Percentiles rank a stretch among this genome's conserved stretches.
phyloP scores from a whole-genome alignment of 2,113 vertebrate genomes.

The Microcebus tavaratra region DNA sequence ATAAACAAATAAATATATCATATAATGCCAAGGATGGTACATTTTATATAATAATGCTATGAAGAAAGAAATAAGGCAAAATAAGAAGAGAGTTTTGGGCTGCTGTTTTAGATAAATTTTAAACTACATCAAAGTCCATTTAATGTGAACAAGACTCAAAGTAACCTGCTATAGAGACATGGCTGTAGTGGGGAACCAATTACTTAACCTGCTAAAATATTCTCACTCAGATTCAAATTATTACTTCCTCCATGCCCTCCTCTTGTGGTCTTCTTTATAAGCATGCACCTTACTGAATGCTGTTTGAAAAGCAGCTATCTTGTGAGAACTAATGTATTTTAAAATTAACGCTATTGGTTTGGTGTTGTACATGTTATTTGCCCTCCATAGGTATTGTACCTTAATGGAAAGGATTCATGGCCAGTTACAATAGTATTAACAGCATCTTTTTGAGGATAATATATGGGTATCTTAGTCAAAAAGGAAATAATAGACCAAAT shows the following conservation, averaged over 20 bases:
- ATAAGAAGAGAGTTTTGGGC: neutral
- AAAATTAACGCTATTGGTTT: neutral
- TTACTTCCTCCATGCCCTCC: neutral
- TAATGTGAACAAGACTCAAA: neutral
- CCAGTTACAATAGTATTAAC: neutral
- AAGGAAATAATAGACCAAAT: neutral
- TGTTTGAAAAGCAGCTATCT: neutral
- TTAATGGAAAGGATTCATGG: constrained; percentile 8
- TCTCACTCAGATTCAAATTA: neutral
- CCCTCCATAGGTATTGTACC: neutral
- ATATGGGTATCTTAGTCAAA: neutral
- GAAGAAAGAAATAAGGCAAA: neutral
- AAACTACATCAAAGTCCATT: neutral
- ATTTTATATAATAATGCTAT: neutral
- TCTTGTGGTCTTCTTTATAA: neutral
- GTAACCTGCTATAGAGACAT: neutral
- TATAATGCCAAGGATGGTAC: neutral
- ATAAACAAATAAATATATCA: neutral
- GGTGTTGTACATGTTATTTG: neutral
- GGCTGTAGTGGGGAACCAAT: neutral
- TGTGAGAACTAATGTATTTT: neutral
- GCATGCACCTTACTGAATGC: neutral
- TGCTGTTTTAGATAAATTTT: neutral
- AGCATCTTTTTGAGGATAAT: neutral
- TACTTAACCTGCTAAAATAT: neutral